Percentiles rank a stretch among this genome's conserved stretches.
Conservation (phyloP, 2,888 invertebrate genomes). For the Hybos culiciformis region DNA sequence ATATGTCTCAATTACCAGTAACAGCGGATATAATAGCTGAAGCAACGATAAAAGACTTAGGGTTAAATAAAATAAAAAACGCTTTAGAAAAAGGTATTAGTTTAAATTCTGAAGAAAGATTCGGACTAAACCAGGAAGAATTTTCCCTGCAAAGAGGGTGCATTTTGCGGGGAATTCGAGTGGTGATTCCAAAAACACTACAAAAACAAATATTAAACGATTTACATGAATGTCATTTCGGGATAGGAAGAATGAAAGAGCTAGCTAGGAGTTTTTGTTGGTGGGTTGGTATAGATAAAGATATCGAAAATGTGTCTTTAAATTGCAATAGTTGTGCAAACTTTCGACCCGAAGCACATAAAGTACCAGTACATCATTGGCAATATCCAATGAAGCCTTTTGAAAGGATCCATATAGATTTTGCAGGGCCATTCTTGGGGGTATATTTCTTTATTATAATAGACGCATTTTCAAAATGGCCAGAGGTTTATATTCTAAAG, state of each 20-base stretch:
- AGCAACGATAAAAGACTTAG: neutral
- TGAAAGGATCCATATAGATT: conserved; percentile 16
- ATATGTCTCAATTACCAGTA: neutral
- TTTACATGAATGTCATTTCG: conserved; percentile 19
- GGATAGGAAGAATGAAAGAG: conserved; percentile 16
- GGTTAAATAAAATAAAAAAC: neutral
- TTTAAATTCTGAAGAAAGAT: too few species aligned
- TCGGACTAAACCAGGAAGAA: too few species aligned
- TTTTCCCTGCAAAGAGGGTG: conserved; percentile 12
- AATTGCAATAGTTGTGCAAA: conserved; percentile 10
- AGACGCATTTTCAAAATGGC: conserved; percentile 33
- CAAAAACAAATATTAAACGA: conserved; percentile 14
- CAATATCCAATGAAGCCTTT: conserved; percentile 13
- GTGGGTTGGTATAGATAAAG: conserved; percentile 16
- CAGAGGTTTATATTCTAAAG: conserved; percentile 23
- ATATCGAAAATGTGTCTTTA: conserved; percentile 16
- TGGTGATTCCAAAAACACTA: conserved; percentile 11
- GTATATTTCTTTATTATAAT: conserved; percentile 21
- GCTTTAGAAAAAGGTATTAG: conserved; percentile 6
- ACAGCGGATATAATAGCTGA: neutral
- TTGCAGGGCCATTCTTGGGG: conserved; percentile 13
- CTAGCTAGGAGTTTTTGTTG: conserved; percentile 16
- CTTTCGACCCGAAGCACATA: conserved; percentile 8
- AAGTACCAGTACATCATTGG: conserved; percentile 13
- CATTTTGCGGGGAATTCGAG: conserved; percentile 11